Percentiles rank a stretch among this genome's conserved stretches.
These are phyloP conservation scores for Agriopis aurantiaria DNA, from an alignment of 2,888 invertebrate species.

Conservation along the genomic window DNA sequence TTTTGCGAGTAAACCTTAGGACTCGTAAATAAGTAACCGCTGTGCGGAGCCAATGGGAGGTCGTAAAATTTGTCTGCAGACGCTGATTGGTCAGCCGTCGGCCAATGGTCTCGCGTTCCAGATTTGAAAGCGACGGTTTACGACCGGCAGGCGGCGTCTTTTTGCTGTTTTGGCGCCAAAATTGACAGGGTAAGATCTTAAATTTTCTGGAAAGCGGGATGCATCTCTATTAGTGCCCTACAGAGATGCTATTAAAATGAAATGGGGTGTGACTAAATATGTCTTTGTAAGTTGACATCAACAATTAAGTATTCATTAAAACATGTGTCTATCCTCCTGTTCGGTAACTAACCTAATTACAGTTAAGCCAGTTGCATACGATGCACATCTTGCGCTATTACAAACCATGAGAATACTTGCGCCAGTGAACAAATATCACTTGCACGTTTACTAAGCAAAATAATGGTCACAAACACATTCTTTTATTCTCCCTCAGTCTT, in stretches of 20 bases:
- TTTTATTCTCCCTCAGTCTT: too few species aligned
- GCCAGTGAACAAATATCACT: neutral
- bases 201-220: conserved; percentile 40
- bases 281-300: neutral
- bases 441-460: neutral
- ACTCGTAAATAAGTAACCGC: conserved; percentile 83
- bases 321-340: neutral
- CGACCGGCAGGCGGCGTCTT: conserved; percentile 79
- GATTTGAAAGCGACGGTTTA: conserved; percentile 85
- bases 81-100: conserved; percentile 74
- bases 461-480: neutral
- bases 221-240: conserved; percentile 18
- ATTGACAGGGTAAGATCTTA: conserved; percentile 70
- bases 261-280: conserved; percentile 5
- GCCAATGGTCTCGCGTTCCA: conserved; percentile 76
- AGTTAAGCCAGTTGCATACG: neutral
- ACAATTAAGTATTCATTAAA: neutral
- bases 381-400: neutral
- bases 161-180: conserved; percentile 85
- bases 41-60: conserved; percentile 72
- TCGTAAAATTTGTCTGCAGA: conserved; percentile 77
- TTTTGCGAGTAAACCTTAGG: conserved; percentile 83
- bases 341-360: neutral
- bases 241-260: neutral
- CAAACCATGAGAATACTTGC: neutral